phyloP scores from a whole-genome alignment of 2,888 invertebrate species.

The Gortyna flavago region DNA sequence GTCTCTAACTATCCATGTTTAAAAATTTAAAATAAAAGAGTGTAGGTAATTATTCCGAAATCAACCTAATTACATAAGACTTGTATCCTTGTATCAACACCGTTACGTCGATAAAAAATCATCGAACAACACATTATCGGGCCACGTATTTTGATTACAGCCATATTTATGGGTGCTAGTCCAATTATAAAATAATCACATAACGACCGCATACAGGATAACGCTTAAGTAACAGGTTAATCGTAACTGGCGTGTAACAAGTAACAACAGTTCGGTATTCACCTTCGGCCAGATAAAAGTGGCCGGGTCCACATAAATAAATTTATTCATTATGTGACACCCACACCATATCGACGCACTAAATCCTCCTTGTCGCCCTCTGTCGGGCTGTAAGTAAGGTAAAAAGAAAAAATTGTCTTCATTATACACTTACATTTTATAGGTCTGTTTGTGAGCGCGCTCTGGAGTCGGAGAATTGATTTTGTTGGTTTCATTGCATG shows the following conservation, averaged over 20 bases:
- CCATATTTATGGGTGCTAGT: slow-evolving; percentile 58
- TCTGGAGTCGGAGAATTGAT: slow-evolving; percentile 41
- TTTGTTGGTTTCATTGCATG: slow-evolving; percentile 26
- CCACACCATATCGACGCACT: slow-evolving; percentile 88
- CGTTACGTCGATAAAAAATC: slow-evolving; percentile 37
- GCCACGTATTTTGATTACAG: slow-evolving; percentile 39
- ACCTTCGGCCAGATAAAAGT: slow-evolving; percentile 85
- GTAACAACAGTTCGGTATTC: slow-evolving; percentile 72
- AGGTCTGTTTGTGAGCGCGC: slow-evolving; percentile 43
- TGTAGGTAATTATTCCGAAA: background rate
- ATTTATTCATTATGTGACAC: slow-evolving; percentile 90
- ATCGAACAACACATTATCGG: slow-evolving; percentile 27
- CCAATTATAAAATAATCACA: slow-evolving; percentile 60
- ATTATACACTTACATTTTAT: slow-evolving; percentile 61
- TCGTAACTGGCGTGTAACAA: slow-evolving; percentile 67
- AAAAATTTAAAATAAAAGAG: slow-evolving; percentile 11
- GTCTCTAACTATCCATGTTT: background rate
- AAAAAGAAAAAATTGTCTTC: slow-evolving; percentile 71
- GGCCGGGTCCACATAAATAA: slow-evolving; percentile 84
- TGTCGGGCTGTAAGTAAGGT: slow-evolving; percentile 80
- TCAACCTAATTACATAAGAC: slow-evolving; percentile 26
- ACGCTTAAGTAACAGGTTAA: slow-evolving; percentile 65
- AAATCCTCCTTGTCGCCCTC: slow-evolving; percentile 88
- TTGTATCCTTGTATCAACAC: slow-evolving; percentile 27
- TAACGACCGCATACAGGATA: slow-evolving; percentile 49